A percentile compares a stretch with the other conserved stretches of the same genome.
Conservation (phyloP, 2,113 vertebrate species). For the Aspidoscelis tigris region DNA sequence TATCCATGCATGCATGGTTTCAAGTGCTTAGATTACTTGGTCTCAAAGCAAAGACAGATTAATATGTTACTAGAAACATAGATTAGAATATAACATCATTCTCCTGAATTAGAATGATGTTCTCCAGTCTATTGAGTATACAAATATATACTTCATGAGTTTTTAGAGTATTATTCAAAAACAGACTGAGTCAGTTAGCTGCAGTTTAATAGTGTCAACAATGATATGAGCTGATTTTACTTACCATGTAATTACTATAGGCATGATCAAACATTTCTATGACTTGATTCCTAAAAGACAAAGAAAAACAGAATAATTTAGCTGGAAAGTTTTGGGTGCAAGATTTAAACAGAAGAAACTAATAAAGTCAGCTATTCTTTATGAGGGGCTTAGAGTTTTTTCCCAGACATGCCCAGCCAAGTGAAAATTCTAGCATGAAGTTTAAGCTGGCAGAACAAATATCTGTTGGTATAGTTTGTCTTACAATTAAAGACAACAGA, state of each 20-base stretch:
- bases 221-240: slow-evolving; percentile 51
- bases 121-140: not conserved
- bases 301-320: slow-evolving; percentile 26
- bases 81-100: not conserved
- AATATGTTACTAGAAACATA: too few relatives aligned
- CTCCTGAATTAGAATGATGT: not conserved
- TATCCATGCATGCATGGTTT: too few relatives aligned
- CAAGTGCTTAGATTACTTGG: too few relatives aligned
- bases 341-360: not conserved
- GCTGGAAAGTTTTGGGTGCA: not conserved
- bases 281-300: slow-evolving; percentile 89
- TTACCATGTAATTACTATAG: slow-evolving; percentile 98
- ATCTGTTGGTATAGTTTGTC: not conserved
- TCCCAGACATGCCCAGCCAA: fast-evolving
- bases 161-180: slow-evolving; percentile 8
- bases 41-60: too few relatives aligned
- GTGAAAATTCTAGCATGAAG: not conserved
- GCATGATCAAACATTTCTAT: slow-evolving; percentile 99
- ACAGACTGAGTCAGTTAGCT: not conserved
- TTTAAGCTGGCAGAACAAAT: not conserved
- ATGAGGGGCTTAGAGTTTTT: not conserved
- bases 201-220: not conserved
- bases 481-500: too few relatives aligned
- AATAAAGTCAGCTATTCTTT: not conserved
- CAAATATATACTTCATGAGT: not conserved